phyloP scores from a whole-genome alignment of 2,888 invertebrate species.

The Lasioglossum malachurum region DNA sequence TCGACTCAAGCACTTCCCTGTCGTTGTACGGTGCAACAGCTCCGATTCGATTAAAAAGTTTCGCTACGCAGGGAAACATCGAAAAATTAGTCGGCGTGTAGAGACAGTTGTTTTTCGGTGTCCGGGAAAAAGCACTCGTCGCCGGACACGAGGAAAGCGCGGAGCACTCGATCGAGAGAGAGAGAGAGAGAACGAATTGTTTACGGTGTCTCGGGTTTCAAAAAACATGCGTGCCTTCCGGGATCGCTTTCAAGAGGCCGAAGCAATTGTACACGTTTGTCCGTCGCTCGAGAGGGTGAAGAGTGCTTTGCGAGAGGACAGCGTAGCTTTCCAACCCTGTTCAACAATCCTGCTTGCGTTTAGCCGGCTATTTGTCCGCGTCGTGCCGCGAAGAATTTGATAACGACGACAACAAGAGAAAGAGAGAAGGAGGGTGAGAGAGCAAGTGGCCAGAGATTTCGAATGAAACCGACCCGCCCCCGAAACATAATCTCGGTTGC shows the following conservation, averaged over 20 bases:
- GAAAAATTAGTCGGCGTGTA: background rate
- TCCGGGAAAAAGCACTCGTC: background rate
- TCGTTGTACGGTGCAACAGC: background rate
- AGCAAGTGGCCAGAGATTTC: background rate
- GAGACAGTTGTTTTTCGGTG: background rate
- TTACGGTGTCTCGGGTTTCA: constrained; percentile 3
- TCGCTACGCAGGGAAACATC: background rate
- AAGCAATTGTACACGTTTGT: background rate
- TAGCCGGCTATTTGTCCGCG: background rate
- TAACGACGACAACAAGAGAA: background rate
- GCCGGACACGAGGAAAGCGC: background rate
- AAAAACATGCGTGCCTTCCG: constrained; percentile 20
- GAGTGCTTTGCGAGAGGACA: constrained; percentile 15
- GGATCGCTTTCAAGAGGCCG: constrained; percentile 1
- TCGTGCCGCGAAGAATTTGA: background rate
- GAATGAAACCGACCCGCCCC: background rate
- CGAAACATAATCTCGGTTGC: background rate
- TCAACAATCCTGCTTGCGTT: background rate
- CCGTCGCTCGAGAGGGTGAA: background rate
- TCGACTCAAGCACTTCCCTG: background rate
- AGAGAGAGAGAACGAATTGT: background rate
- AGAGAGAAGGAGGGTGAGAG: background rate
- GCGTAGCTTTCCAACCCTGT: background rate
- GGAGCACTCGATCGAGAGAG: background rate
- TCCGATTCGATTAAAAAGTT: background rate